Evolutionary conservation across 1,140 invertebrate genomes (phyloP), one percentile per base, ranked within the genome.

Genomic region (Papilio polytes): DNA sequence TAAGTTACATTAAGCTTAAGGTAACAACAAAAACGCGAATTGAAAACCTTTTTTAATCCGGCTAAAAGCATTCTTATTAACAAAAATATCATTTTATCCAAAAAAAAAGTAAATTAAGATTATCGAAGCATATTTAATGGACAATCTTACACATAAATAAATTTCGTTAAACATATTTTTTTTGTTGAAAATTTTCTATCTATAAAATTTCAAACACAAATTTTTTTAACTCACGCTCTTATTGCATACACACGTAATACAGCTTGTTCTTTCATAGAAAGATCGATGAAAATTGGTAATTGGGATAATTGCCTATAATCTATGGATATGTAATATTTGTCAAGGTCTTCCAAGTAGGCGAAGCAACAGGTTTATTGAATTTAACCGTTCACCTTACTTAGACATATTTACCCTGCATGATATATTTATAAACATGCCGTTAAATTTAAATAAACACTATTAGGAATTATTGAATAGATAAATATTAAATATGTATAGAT

Each of bases 311-410:
- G 77, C 15, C 53, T 9, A 56, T 59, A 63, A 78, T 78, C 56
- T 78, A 78, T 78, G 77, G 56, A 66, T 44, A 44, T 53, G 51
- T 36, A 3, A 41, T 78, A 51, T 74, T 74, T 46, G 31, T 78
- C 77, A 78, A 78, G 77, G 77, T 56, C 77, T 63, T 3, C 12
- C 31, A 36, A 44, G 18, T 78, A 78, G 77, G 77, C 77, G 77
- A 66, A 66, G 77, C 13, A 78, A 78, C 77, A 78, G 56, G 77
- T 78, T 78, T 78, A 78, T 44, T 63, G 56, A 78, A 63, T 66
- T 63, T 44, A 78, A 78, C 77, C 77, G 44, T 78, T 78, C 77
- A 78, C 77, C 26, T 36, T 78, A 78, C 59, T 41, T 18, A 78
- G 41, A 63, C 20, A 78, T 56, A 78, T 78, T 78, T 78, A 78